Base-by-base conservation (phyloP, 2,888 invertebrate species). In the Labia minor region DNA sequence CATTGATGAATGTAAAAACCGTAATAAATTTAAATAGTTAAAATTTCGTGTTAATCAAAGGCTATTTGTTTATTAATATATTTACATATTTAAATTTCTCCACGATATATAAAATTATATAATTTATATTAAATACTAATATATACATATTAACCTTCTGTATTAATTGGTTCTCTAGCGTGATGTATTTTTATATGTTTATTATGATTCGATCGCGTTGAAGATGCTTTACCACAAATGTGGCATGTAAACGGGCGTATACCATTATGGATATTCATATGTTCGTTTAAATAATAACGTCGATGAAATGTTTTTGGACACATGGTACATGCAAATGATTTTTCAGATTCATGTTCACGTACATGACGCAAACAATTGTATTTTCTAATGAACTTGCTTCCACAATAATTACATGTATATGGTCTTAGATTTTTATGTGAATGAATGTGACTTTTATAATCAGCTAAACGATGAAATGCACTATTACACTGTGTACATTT, bases 111-210 rank as follows among this genome's bases (percentile, higher is more conserved):
- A n/a, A n/a, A n/a, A n/a, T n/a, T n/a, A n/a, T n/a, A n/a, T n/a
- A n/a, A n/a, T n/a, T n/a, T n/a, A n/a, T n/a, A n/a, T n/a, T n/a
- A n/a, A n/a, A n/a, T n/a, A n/a, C n/a, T 26, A 26, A 6, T 16
- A 49, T 49, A 14, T 49, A 63, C 16, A 65, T 8, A 1, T 19
- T 82, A 89, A 77, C 87, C 87, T 75, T 92, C 93, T 8, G 91
- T 90, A 71, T 89, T 91, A 71, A 92, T 86, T 37, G 91, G 89
- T 77, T 92, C 92, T 66, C 92, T 81, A 65, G 92, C 91, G 79
- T 92, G 92, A 77, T 93, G 93, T 73, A 92, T 92, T 79, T 89
- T 88, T 68, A 92, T 84, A 77, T 93, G 92, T 77, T 92, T 92
- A 74, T 92, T 92, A 74, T 93, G 92, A 79, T 93, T 93, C 62